Percentiles rank a stretch among this genome's conserved stretches.
phyloP scores from a whole-genome alignment of 2,888 invertebrate genomes.

The Torymus auratus region DNA sequence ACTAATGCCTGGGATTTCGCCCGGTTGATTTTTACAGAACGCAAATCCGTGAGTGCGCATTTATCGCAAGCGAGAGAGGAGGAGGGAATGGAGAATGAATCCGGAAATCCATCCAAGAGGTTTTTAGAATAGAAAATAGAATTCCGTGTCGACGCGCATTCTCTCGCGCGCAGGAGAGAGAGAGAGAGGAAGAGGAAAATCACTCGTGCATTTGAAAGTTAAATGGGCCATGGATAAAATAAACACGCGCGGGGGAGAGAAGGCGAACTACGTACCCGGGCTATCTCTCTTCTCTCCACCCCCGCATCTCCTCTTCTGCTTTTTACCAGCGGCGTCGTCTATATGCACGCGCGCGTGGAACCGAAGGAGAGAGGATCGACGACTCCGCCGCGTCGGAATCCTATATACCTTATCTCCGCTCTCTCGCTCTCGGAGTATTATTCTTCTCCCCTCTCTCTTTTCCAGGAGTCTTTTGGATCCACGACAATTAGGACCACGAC shows the following conservation, averaged over 20 bases:
- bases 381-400: not conserved
- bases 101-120: constrained; percentile 56
- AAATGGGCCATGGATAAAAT: constrained; percentile 70
- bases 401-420: constrained; percentile 22
- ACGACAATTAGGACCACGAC: constrained; percentile 42
- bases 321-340: constrained; percentile 11
- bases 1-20: constrained; percentile 53
- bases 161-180: constrained; percentile 24
- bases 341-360: constrained; percentile 33
- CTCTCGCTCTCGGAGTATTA: constrained; percentile 29
- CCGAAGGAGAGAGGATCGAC: not conserved
- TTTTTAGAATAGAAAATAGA: constrained; percentile 57
- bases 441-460: constrained; percentile 7
- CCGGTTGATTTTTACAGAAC: constrained; percentile 51
- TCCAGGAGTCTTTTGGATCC: no score
- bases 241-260: constrained; percentile 61
- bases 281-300: constrained; percentile 18
- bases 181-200: constrained; percentile 52
- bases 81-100: constrained; percentile 41
- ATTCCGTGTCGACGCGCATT: constrained; percentile 46
- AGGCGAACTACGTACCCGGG: constrained; percentile 50
- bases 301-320: not conserved
- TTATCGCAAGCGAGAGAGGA: constrained; percentile 27
- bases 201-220: constrained; percentile 68
- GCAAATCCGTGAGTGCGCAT: constrained; percentile 59